Evolutionary conservation across 2,888 invertebrate species (phyloP).

Genomic region (Panorpa germanica): DNA sequence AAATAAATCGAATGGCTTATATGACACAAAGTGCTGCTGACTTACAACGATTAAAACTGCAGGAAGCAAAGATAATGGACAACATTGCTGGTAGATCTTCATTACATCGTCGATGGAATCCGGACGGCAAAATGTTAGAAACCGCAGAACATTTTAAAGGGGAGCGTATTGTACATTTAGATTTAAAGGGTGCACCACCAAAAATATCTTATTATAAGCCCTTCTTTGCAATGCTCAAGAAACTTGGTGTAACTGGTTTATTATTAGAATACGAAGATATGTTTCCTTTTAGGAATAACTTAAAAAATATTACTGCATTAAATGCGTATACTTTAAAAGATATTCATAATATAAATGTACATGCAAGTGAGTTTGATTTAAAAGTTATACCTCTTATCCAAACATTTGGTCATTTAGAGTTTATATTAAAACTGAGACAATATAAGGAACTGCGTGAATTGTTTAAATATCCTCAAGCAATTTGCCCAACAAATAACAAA

Average conservation of each 20-base stretch:
- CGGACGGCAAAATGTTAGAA: no score
- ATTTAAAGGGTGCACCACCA: slow-evolving; percentile 70
- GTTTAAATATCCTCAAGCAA: slow-evolving; percentile 33
- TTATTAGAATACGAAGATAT: slow-evolving; percentile 76
- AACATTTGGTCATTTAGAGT: slow-evolving; percentile 74
- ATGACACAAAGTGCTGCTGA: no score
- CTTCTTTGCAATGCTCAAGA: slow-evolving; percentile 38
- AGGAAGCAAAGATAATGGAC: no score
- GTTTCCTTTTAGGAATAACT: slow-evolving; percentile 52
- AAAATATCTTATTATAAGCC: slow-evolving; percentile 37
- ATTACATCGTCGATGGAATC: no score
- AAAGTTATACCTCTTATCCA: slow-evolving; percentile 66
- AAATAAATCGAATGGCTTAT: no score
- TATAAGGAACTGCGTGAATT: slow-evolving; percentile 49
- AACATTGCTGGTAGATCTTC: no score
- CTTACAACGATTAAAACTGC: no score
- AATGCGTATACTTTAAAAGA: slow-evolving; percentile 36
- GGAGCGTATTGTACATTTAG: slow-evolving; percentile 70
- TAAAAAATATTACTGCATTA: slow-evolving; percentile 36
- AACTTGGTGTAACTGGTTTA: slow-evolving; percentile 55
- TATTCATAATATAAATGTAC: slow-evolving; percentile 24
- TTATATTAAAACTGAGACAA: slow-evolving; percentile 48
- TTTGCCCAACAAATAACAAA: slow-evolving; percentile 46
- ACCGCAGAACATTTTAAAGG: no score
- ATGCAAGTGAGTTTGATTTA: slow-evolving; percentile 35